Evolutionary conservation across 2,888 invertebrate species (phyloP).

Genomic region (Schizotus pectinicornis): DNA sequence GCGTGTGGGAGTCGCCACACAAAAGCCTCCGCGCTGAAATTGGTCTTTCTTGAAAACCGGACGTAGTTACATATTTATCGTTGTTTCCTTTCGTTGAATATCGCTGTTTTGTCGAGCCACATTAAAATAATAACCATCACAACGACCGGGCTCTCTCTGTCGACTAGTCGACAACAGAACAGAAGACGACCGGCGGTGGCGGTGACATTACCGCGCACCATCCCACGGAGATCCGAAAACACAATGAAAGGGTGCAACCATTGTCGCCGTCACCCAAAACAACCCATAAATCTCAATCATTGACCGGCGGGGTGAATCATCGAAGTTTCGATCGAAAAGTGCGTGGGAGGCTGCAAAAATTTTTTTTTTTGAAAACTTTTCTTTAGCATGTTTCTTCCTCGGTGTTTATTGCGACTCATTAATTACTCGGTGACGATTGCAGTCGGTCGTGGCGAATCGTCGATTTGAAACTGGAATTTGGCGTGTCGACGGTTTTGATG

Average conservation of each 20-base stretch:
- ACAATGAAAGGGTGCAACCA: conserved; percentile 7
- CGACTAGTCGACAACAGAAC: conserved; percentile 24
- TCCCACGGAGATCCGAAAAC: not conserved
- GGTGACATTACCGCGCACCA: no score
- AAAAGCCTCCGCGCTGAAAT: conserved; percentile 38
- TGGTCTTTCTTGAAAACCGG: conserved; percentile 39
- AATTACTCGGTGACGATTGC: conserved; percentile 23
- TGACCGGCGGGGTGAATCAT: conserved; percentile 15
- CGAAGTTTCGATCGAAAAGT: not conserved
- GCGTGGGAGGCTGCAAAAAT: not conserved
- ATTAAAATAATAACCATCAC: conserved; percentile 34
- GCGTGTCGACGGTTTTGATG: not conserved
- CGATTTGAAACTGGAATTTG: not conserved
- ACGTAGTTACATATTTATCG: conserved; percentile 39
- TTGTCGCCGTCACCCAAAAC: not conserved
- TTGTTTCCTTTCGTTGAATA: conserved; percentile 32
- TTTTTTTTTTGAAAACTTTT: conserved; percentile 24
- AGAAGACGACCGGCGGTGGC: conserved; percentile 2
- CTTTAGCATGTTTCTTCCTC: conserved; percentile 26
- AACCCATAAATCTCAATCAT: no score
- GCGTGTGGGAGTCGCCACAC: conserved; percentile 37
- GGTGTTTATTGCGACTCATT: conserved; percentile 31
- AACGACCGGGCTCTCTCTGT: conserved; percentile 15
- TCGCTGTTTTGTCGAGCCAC: conserved; percentile 31
- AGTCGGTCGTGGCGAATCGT: conserved; percentile 12